Percentiles rank a stretch among this genome's conserved stretches.
Conservation (phyloP, 2,797 vertebrate genomes). For the Argya squamiceps region DNA sequence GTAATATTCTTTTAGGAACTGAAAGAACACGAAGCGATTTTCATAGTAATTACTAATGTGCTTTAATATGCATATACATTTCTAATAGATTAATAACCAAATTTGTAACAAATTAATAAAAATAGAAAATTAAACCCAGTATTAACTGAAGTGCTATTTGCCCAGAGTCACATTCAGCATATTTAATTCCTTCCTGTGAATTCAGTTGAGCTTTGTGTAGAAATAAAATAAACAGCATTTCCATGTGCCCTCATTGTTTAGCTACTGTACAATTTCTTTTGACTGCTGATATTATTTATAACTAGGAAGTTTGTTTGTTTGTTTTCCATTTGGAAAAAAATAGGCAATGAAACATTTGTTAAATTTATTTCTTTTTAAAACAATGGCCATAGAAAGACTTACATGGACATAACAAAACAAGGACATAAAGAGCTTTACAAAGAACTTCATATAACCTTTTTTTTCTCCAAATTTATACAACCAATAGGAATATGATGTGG, state of each 20-base stretch:
- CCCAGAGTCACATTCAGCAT: not conserved
- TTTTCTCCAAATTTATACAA: not conserved
- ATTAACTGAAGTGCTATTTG: not conserved
- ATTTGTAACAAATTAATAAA: not conserved
- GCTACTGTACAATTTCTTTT: conserved; percentile 26
- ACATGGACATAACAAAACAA: not conserved
- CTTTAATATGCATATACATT: not conserved
- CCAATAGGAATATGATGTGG: not conserved
- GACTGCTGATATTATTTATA: conserved; percentile 55
- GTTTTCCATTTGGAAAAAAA: conserved; percentile 35
- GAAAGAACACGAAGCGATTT: not conserved
- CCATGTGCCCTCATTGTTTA: conserved; percentile 41
- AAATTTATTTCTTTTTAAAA: conserved; percentile 44
- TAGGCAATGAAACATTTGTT: conserved; percentile 1
- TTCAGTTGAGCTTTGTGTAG: not conserved
- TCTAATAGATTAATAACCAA: not conserved
- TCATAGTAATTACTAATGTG: not conserved
- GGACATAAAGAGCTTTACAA: not conserved
- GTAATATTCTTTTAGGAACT: not conserved
- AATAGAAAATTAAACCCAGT: not conserved
- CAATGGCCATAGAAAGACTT: conserved; percentile 31
- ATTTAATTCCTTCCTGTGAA: conserved; percentile 9
- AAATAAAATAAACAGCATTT: conserved; percentile 26
- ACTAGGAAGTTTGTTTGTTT: conserved; percentile 29
- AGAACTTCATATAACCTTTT: not conserved